Conservation (phyloP, 2,888 invertebrate genomes). For the Dione vanillae region DNA sequence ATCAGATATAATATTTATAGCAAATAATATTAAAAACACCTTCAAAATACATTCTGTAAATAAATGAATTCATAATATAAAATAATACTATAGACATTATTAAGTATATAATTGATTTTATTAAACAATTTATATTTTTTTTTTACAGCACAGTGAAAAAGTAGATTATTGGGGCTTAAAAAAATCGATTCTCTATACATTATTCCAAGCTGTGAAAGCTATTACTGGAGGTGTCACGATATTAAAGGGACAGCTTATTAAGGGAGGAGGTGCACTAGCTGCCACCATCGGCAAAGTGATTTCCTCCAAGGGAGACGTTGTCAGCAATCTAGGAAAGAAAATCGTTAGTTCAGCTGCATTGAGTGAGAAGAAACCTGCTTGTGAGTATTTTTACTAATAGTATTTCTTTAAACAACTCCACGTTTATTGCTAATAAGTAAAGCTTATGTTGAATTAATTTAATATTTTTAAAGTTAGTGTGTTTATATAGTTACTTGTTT, state of each 20-base stretch:
- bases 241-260: slow-evolving; percentile 93
- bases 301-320: slow-evolving; percentile 90
- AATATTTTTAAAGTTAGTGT: too few species aligned
- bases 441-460: too few species aligned
- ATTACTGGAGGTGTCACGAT: slow-evolving; percentile 94
- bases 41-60: too few species aligned
- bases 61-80: too few species aligned
- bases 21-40: too few species aligned
- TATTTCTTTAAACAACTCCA: background rate
- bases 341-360: slow-evolving; percentile 90
- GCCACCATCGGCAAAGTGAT: slow-evolving; percentile 84
- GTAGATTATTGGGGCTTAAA: slow-evolving; percentile 91
- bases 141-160: slow-evolving; percentile 62
- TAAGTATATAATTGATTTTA: too few species aligned
- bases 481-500: too few species aligned
- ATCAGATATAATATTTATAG: too few species aligned
- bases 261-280: slow-evolving; percentile 88
- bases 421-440: too few species aligned
- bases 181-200: slow-evolving; percentile 91
- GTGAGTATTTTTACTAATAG: slow-evolving; percentile 55
- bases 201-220: slow-evolving; percentile 94
- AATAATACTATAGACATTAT: too few species aligned
- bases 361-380: slow-evolving; percentile 76
- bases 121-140: slow-evolving; percentile 8
- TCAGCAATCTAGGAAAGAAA: slow-evolving; percentile 91